phyloP scores from a whole-genome alignment of 2,888 invertebrate genomes.

The Helobdella robusta region DNA sequence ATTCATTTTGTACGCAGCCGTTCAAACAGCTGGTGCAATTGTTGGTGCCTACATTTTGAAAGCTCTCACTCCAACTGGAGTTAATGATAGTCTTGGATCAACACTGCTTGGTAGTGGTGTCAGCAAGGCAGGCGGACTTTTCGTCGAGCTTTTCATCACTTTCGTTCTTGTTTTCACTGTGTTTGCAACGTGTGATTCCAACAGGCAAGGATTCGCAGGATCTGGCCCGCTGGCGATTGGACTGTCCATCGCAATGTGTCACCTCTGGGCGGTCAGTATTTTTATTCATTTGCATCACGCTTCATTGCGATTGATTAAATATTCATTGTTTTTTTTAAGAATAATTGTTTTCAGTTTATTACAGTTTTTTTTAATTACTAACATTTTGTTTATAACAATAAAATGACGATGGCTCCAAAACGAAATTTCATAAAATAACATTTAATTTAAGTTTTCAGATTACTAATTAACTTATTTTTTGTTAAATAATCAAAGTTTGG shows the following conservation, averaged over 20 bases:
- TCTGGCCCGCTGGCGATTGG: slow-evolving; percentile 38
- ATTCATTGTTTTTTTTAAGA: too few relatives aligned
- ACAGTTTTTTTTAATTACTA: neutral
- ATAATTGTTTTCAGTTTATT: neutral
- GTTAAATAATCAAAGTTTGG: too few relatives aligned
- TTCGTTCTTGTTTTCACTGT: slow-evolving; percentile 38
- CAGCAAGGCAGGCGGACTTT: slow-evolving; percentile 28
- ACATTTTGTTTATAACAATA: too few relatives aligned
- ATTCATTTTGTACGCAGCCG: slow-evolving; percentile 59
- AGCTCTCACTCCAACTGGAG: slow-evolving; percentile 26
- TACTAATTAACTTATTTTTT: too few relatives aligned
- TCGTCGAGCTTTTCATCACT: slow-evolving; percentile 36
- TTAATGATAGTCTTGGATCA: slow-evolving; percentile 25
- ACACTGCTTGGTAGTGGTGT: slow-evolving; percentile 13
- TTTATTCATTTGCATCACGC: neutral
- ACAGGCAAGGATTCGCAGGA: slow-evolving; percentile 34
- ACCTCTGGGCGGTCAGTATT: slow-evolving; percentile 36
- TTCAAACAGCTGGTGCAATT: slow-evolving; percentile 71
- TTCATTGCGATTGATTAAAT: too few relatives aligned
- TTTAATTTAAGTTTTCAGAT: too few relatives aligned
- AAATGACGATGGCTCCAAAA: too few relatives aligned
- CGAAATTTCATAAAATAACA: too few relatives aligned
- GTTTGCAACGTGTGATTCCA: slow-evolving; percentile 36
- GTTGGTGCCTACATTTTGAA: slow-evolving; percentile 42
- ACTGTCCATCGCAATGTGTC: slow-evolving; percentile 37